phyloP scores from a whole-genome alignment of 1,140 invertebrate species.

The Cydia pomonella region DNA sequence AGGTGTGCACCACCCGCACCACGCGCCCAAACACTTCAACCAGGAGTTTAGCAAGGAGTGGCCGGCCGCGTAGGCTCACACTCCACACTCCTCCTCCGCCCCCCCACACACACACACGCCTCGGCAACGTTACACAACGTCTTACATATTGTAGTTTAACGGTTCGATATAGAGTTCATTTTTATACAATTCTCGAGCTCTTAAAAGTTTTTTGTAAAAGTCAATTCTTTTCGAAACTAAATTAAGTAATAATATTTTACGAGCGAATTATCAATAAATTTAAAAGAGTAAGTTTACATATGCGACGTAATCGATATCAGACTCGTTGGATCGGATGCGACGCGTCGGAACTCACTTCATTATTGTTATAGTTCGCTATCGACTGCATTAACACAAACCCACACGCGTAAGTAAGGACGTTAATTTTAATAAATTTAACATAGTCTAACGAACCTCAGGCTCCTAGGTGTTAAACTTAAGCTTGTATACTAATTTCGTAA shows the following conservation, averaged over 20 bases:
- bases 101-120: slow-evolving; percentile 34
- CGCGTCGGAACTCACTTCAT: slow-evolving; percentile 41
- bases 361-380: slow-evolving; percentile 43
- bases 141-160: slow-evolving; percentile 3
- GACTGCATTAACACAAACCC: slow-evolving; percentile 78
- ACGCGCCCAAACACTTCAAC: slow-evolving; percentile 79
- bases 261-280: slow-evolving; percentile 16
- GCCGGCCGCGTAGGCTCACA: slow-evolving; percentile 69
- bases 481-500: slow-evolving; percentile 44
- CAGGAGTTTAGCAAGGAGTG: slow-evolving; percentile 80
- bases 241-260: neutral
- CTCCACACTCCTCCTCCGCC: slow-evolving; percentile 23
- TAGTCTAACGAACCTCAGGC: slow-evolving; percentile 40
- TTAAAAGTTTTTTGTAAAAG: neutral
- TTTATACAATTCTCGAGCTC: slow-evolving; percentile 21
- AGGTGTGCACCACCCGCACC: slow-evolving; percentile 78
- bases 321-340: neutral
- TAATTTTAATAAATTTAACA: slow-evolving; percentile 60
- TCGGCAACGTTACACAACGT: slow-evolving; percentile 13
- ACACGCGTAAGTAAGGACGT: slow-evolving; percentile 69
- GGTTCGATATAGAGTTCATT: neutral
- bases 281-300: slow-evolving; percentile 12
- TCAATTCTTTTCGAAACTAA: slow-evolving; percentile 30
- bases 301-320: slow-evolving; percentile 13
- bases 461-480: slow-evolving; percentile 39